Conservation (phyloP, 92 coral and sea anemone genomes). For the Virgularia gustaviana region DNA sequence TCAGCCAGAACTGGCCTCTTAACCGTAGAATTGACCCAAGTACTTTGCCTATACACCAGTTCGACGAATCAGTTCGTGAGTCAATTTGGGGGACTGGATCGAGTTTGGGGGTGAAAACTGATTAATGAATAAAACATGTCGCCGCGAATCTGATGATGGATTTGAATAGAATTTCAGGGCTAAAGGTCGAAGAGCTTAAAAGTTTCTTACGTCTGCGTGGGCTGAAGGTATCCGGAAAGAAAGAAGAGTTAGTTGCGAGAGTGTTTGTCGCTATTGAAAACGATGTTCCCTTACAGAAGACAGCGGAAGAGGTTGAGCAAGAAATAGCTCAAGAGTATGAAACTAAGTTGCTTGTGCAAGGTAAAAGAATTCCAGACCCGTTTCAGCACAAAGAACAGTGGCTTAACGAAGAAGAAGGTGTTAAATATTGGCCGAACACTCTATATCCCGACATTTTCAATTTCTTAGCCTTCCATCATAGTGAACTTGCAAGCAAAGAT, state of each 20-base stretch:
- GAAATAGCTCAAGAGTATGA: constrained; percentile 37
- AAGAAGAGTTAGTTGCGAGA: constrained; percentile 51
- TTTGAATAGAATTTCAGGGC: constrained; percentile 25
- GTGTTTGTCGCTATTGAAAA: constrained; percentile 48
- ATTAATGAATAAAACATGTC: constrained; percentile 25
- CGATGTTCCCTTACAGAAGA: constrained; percentile 36
- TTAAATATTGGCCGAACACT: constrained; percentile 38
- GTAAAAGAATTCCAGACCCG: constrained; percentile 39
- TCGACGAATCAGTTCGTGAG: no score
- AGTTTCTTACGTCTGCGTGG: constrained; percentile 43
- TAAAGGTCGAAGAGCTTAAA: constrained; percentile 49
- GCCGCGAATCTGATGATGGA: constrained; percentile 38
- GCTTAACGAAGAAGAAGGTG: constrained; percentile 40
- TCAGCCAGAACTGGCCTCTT: no score
- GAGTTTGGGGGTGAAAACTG: no score
- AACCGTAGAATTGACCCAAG: no score
- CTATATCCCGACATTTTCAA: constrained; percentile 35
- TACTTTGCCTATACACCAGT: no score
- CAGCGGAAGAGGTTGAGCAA: constrained; percentile 45
- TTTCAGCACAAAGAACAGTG: constrained; percentile 38
- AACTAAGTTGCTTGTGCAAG: constrained; percentile 23
- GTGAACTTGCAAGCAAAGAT: constrained; percentile 48
- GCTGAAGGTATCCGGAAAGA: constrained; percentile 37
- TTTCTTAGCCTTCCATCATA: constrained; percentile 42
- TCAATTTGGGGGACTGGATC: no score